These are phyloP conservation scores for Nibea albiflora DNA, from an alignment of 2,113 vertebrate species.

Conservation along the genomic window DNA sequence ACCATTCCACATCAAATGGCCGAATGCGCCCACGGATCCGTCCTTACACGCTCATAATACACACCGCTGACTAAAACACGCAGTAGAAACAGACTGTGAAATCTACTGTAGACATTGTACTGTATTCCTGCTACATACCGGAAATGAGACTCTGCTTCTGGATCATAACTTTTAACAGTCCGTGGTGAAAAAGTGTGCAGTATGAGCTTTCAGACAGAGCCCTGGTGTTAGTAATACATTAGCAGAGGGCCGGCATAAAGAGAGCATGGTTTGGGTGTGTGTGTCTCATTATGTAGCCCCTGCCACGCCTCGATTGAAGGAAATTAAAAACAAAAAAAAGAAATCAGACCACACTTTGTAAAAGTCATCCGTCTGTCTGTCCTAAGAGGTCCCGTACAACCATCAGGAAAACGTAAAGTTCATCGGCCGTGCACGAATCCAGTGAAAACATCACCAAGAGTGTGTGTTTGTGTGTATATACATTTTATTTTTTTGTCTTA, in stretches of 20 bases:
- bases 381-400: constrained; percentile 24
- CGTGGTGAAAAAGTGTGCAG: constrained; percentile 8
- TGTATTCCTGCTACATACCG: constrained; percentile 28
- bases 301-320: constrained; percentile 5
- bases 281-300: constrained; percentile 36
- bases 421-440: constrained; percentile 7
- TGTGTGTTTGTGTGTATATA: background rate
- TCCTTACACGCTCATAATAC: constrained; percentile 20
- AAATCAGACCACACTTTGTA: constrained; percentile 46
- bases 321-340: background rate
- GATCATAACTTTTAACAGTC: background rate
- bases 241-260: constrained; percentile 38
- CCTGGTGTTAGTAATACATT: background rate
- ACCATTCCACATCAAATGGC: constrained; percentile 61
- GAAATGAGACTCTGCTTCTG: background rate
- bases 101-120: background rate
- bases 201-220: constrained; percentile 21
- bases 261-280: constrained; percentile 1
- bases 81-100: background rate
- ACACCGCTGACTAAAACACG: constrained; percentile 1
- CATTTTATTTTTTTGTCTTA: constrained; percentile 40
- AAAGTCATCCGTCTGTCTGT: constrained; percentile 32
- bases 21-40: constrained; percentile 44
- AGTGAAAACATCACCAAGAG: constrained; percentile 35
- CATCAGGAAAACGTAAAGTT: background rate